Percentiles rank a stretch among this genome's conserved stretches.
phyloP scores from a whole-genome alignment of 2,113 vertebrate species.

The Ictalurus punctatus region DNA sequence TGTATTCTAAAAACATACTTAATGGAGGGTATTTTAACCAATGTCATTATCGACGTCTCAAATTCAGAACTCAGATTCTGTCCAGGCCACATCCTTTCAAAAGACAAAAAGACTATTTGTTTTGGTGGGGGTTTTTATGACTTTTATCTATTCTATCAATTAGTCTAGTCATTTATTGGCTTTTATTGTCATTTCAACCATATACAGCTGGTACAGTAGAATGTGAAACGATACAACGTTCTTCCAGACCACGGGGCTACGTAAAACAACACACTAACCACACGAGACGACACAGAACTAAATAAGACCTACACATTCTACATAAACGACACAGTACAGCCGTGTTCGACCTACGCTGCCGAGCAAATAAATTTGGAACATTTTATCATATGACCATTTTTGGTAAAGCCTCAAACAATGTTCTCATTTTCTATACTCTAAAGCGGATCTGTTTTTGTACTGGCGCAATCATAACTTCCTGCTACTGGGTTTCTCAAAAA shows the following conservation, averaged over 20 bases:
- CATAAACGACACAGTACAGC: no score
- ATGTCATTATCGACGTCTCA: not conserved
- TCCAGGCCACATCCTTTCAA: not conserved
- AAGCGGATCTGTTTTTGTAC: conserved; percentile 1
- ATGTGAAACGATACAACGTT: no score
- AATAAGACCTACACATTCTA: no score
- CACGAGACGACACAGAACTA: no score
- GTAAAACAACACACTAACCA: no score
- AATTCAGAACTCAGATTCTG: not conserved
- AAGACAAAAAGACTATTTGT: not conserved
- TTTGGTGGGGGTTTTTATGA: no score
- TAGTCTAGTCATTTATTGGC: no score
- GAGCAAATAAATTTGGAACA: not conserved
- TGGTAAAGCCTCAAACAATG: not conserved
- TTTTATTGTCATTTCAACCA: no score
- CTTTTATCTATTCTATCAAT: not conserved
- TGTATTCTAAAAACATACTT: not conserved
- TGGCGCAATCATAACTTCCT: conserved; percentile 12
- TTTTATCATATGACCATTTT: not conserved
- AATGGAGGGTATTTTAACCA: not conserved
- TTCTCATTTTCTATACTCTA: not conserved
- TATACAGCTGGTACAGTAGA: no score
- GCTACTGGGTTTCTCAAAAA: not conserved
- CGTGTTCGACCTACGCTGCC: not conserved
- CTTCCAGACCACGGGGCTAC: no score